Evolutionary conservation across 2,797 vertebrate species (phyloP), one percentile per base, ranked within the genome.

Genomic region (Champsocephalus esox): DNA sequence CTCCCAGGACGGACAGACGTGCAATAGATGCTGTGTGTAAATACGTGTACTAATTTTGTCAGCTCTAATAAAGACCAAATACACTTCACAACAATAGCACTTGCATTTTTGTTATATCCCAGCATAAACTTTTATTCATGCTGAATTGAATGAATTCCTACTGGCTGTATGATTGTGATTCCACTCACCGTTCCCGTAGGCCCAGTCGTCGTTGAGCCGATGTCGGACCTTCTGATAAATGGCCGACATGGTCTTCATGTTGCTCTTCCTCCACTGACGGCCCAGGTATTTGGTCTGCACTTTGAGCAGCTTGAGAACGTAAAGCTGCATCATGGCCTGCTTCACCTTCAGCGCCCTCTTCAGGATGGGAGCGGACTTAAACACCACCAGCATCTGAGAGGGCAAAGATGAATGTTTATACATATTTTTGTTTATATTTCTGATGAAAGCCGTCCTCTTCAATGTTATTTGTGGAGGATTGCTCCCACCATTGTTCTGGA

Each of bases 241-340:
- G 86, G 98, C 97, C 0, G 98, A 99, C 97, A 99, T 99, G 70
- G 98, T 99, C 81, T 99, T 99, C 98, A 99, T 99, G 95, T 99
- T 99, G 94, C 98, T 99, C 87, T 99, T 99, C 78, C 98, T 96
- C 98, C 98, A 99, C 87, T 99, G 98, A 2, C 98, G 95, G 0
- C 98, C 98, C 66, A 99, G 91, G 87, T 99, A 99, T 84, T 99
- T 99, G 83, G 98, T 99, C 93, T 99, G 98, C 70, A 99, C 96
- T 89, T 99, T 99, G 52, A 99, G 91, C 58, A 99, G 95, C 75
- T 98, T 99, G 55, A 99, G 94, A 59, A 99, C 96, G 0, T 99
- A 99, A 0, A 99, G 95, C 88, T 99, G 98, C 95, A 99, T 96
- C 97, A 98, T 99, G 83, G 98, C 98, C 89, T 99, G 98, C 82